phyloP scores from a whole-genome alignment of 2,888 invertebrate species.

The Drosophila suboccidentalis region DNA sequence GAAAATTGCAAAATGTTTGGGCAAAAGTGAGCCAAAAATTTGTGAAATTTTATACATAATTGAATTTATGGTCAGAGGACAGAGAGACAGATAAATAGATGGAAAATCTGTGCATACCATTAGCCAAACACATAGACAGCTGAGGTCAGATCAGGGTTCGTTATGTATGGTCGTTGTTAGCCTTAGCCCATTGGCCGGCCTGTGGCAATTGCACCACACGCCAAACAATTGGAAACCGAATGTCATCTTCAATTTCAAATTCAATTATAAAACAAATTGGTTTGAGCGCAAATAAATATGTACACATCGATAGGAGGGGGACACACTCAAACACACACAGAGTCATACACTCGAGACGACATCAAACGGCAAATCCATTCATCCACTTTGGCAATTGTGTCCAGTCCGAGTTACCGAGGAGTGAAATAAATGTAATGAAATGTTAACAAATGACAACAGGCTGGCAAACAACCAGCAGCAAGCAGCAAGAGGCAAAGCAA shows the following conservation, averaged over 20 bases:
- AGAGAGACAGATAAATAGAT: constrained; percentile 27
- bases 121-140: constrained; percentile 59
- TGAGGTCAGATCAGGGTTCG: constrained; percentile 54
- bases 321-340: constrained; percentile 15
- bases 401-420: constrained; percentile 48
- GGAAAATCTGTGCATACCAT: constrained; percentile 66
- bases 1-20: constrained; percentile 72
- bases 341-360: constrained; percentile 54
- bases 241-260: constrained; percentile 85
- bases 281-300: constrained; percentile 75
- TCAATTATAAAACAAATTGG: constrained; percentile 84
- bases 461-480: constrained; percentile 68
- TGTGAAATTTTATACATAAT: constrained; percentile 84
- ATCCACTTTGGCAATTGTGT: constrained; percentile 78
- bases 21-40: constrained; percentile 65
- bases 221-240: constrained; percentile 80
- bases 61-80: constrained; percentile 72
- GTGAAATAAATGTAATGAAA: constrained; percentile 81
- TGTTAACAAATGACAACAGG: constrained; percentile 81
- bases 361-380: constrained; percentile 78
- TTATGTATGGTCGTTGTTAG: not conserved
- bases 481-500: constrained; percentile 25
- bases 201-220: constrained; percentile 71
- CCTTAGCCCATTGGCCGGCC: constrained; percentile 47
- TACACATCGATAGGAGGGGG: constrained; percentile 15